phyloP scores from a whole-genome alignment of 2,113 vertebrate species.

The Percina caprodes region DNA sequence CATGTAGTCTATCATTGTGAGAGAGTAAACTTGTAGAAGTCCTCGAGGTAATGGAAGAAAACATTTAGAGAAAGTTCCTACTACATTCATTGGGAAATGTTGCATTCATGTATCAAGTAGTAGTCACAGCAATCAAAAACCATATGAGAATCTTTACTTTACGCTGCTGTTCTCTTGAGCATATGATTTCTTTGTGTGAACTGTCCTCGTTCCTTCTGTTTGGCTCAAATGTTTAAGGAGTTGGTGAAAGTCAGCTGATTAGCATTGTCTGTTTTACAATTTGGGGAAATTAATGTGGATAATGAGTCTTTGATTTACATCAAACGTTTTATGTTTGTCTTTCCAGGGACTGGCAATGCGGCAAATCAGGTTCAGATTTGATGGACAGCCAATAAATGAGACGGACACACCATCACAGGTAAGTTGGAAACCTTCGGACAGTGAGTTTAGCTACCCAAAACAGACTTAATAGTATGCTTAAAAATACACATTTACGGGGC shows the following conservation, averaged over 20 bases:
- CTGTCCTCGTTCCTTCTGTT: background rate
- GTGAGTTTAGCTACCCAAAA: background rate
- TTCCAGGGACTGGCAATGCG: slow-evolving; percentile 96
- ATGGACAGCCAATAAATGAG: slow-evolving; percentile 98
- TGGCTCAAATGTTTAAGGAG: background rate
- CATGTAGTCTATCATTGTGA: background rate
- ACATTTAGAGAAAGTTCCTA: background rate
- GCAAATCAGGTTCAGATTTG: slow-evolving; percentile 99
- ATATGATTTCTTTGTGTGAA: background rate
- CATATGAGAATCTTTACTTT: background rate
- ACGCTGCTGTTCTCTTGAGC: background rate
- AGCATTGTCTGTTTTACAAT: background rate
- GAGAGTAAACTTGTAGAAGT: background rate
- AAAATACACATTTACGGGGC: background rate
- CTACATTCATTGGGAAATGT: background rate
- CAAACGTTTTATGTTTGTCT: slow-evolving; percentile 34
- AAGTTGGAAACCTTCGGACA: slow-evolving; percentile 25
- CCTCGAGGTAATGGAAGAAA: background rate
- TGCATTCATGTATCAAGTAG: background rate
- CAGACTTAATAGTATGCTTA: background rate
- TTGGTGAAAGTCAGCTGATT: background rate
- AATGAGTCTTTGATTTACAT: slow-evolving; percentile 3
- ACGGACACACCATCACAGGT: slow-evolving; percentile 99
- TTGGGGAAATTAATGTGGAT: background rate
- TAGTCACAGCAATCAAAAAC: background rate